phyloP scores from a whole-genome alignment of 2,797 vertebrate genomes.

The Silurus aristotelis region DNA sequence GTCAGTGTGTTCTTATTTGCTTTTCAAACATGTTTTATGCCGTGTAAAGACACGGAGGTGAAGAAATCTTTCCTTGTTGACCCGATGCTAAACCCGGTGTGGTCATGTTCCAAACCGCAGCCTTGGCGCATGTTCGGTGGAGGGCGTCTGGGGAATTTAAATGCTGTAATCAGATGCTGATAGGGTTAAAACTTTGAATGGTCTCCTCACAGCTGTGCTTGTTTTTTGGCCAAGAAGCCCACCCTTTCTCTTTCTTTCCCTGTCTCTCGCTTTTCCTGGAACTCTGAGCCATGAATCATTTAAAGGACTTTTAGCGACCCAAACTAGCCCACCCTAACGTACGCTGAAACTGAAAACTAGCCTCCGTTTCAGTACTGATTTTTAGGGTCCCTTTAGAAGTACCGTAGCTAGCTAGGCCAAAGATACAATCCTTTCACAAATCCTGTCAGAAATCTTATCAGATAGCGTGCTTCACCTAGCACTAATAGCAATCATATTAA shows the following conservation, averaged over 20 bases:
- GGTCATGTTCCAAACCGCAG: neutral
- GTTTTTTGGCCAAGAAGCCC: neutral
- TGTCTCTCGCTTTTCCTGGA: conserved; percentile 1
- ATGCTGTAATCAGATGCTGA: neutral
- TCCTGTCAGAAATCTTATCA: neutral
- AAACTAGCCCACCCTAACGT: neutral
- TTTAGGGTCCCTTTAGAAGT: neutral
- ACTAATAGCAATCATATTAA: neutral
- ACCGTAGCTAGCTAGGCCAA: neutral
- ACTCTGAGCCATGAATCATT: conserved; percentile 14
- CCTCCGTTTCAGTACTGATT: neutral
- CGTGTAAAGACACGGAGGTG: too few relatives aligned
- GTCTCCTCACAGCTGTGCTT: conserved; percentile 26
- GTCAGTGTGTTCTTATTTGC: neutral
- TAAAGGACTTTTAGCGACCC: conserved; percentile 13
- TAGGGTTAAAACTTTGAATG: conserved; percentile 17
- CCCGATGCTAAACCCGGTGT: neutral
- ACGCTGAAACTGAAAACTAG: neutral
- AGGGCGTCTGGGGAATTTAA: neutral
- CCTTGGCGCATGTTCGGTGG: neutral
- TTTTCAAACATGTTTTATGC: neutral
- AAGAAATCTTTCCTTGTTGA: neutral
- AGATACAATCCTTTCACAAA: neutral
- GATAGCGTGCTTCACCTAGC: neutral
- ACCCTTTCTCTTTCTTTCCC: neutral